Percentiles rank a stretch among this genome's conserved stretches.
phyloP scores from a whole-genome alignment of 2,888 invertebrate species.

The Piscicola geometra region DNA sequence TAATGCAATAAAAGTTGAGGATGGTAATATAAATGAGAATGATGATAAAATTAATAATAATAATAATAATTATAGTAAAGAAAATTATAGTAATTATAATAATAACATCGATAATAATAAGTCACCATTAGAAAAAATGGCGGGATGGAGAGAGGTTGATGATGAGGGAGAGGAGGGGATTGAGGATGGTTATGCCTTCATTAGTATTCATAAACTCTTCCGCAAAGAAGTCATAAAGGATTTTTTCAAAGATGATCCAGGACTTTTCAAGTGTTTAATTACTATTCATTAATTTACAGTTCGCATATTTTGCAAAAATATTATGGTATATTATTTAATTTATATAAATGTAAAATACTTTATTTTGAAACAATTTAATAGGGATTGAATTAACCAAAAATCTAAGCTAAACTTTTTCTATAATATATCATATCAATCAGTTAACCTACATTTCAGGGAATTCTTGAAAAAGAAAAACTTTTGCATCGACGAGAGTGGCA shows the following conservation, averaged over 20 bases:
- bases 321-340: neutral
- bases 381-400: neutral
- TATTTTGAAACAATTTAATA: neutral
- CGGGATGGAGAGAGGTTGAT: neutral
- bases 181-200: neutral
- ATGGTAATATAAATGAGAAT: too few species aligned
- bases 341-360: neutral
- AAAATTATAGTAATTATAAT: too few species aligned
- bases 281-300: too few species aligned
- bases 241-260: neutral
- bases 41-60: too few species aligned
- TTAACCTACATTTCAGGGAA: too few species aligned
- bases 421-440: too few species aligned
- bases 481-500: too few species aligned
- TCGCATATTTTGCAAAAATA: neutral
- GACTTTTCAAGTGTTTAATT: neutral
- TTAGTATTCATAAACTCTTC: constrained; percentile 1
- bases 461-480: too few species aligned
- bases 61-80: too few species aligned
- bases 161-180: neutral
- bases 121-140: too few species aligned
- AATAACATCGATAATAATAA: too few species aligned
- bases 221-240: neutral
- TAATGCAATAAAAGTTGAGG: too few species aligned
- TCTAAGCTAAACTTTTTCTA: neutral